Base-by-base conservation (phyloP, 2,113 vertebrate species). In the Carollia perspicillata region DNA sequence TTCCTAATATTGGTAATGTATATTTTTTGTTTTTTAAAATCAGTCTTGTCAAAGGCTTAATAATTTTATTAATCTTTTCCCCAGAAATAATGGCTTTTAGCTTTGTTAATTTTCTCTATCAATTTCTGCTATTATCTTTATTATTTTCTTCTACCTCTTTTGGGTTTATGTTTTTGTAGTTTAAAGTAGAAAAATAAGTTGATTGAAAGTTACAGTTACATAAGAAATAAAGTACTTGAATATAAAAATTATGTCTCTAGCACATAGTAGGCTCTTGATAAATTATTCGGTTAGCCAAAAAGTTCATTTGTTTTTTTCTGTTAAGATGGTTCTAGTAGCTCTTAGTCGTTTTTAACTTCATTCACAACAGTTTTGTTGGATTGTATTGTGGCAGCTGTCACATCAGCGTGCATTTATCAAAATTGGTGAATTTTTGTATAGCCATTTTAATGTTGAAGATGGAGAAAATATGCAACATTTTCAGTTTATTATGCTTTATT, bases 131-230 rank as follows among this genome's bases (percentile, higher is more conserved):
- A 37, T 60, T 87, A 86, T 42, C 23, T 89, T 86, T 83, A 63
- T 93, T 90, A 66, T 93, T 93, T 95, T 28, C 42, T 89, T 60
- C 63, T 89, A 55, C 40, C 74, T 84, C 60, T 10, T 91, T 85
- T 77, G 78, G 3, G 49, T 75, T 87, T 89, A 20, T 95, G 26
- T 91, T 84, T 87, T 78, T 44, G 14, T 74, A 92, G 22, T 12
- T 90, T 63, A 86, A 94, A 49, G 22, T 97, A 92, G 80, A 71
- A 96, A 96, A 72, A 71, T 68, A 89, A 55, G 26, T 87, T 89
- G 72, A 71, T 88, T 89, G 72, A 71, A 83, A 63, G 88, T 89
- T 91, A 63, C 90, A 72, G 66, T 91, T 89, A 85, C 22, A 22
- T 75, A 93, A 84, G 81, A 84, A 83, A 60, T 95, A 84, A 88